phyloP scores from a whole-genome alignment of 1,140 invertebrate genomes.

The Pomacea maculata region DNA sequence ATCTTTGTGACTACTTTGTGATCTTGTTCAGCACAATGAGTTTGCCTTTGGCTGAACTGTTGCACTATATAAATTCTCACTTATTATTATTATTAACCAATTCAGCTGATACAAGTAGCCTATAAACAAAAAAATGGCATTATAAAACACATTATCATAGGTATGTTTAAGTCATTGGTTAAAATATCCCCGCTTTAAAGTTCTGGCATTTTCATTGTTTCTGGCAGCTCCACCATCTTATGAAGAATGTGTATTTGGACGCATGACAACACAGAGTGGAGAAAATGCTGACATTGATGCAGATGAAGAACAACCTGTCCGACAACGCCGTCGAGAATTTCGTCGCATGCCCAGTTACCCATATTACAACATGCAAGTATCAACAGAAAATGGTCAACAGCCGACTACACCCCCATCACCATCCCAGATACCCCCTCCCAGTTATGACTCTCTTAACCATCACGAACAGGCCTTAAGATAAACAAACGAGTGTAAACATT shows the following conservation, averaged over 20 bases:
- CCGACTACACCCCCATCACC: slow-evolving; percentile 7
- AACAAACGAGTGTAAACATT: neutral
- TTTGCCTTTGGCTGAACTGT: no score
- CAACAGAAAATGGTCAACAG: slow-evolving; percentile 3
- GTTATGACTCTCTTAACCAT: slow-evolving; percentile 23
- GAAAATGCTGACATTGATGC: slow-evolving; percentile 35
- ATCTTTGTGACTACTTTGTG: no score
- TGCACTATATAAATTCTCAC: no score
- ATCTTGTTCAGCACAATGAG: no score
- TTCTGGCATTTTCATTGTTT: neutral
- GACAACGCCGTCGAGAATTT: slow-evolving; percentile 17
- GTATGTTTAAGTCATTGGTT: neutral
- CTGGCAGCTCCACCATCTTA: slow-evolving; percentile 63
- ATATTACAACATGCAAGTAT: slow-evolving; percentile 30
- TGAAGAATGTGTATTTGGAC: slow-evolving; percentile 64
- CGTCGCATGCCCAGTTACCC: slow-evolving; percentile 34
- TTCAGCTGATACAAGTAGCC: no score
- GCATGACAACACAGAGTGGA: slow-evolving; percentile 41
- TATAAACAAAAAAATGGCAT: no score
- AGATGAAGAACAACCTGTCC: slow-evolving; percentile 13
- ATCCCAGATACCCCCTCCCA: slow-evolving; percentile 4
- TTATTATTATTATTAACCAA: no score
- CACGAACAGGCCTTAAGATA: neutral
- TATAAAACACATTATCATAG: no score
- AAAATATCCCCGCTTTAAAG: neutral